Conservation (phyloP, 2,113 vertebrate genomes). For the Eulemur rufifrons region DNA sequence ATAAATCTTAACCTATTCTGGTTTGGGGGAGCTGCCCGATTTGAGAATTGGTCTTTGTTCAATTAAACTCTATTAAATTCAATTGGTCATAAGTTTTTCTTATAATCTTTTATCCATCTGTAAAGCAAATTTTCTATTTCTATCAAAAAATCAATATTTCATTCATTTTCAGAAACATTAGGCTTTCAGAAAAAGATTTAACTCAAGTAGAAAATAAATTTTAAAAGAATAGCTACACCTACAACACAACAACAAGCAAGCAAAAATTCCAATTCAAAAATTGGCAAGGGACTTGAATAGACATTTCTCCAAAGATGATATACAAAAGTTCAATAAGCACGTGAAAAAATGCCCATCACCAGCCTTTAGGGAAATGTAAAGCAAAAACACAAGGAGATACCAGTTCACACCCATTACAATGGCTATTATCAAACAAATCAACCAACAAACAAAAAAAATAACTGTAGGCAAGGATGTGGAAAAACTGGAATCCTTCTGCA, state of each 20-base stretch:
- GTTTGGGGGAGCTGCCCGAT: background rate
- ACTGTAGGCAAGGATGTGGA: background rate
- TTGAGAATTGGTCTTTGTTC: background rate
- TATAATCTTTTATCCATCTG: background rate
- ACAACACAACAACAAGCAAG: background rate
- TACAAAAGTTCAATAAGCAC: background rate
- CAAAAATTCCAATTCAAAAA: background rate
- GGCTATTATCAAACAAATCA: background rate
- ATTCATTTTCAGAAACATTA: constrained; percentile 31
- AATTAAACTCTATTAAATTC: background rate
- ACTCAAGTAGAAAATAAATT: background rate
- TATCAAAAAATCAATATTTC: background rate
- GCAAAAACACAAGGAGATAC: background rate
- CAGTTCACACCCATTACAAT: background rate
- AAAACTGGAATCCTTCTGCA: background rate
- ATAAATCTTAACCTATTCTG: background rate
- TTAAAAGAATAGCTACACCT: background rate
- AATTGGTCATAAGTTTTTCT: background rate
- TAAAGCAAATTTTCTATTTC: constrained; percentile 34
- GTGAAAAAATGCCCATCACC: background rate
- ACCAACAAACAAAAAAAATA: background rate
- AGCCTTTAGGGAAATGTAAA: background rate
- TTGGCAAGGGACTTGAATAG: background rate
- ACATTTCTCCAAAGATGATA: constrained; percentile 4
- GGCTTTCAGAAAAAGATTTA: constrained; percentile 36